These are phyloP conservation scores for Morpho deidamia DNA, from an alignment of 2,888 invertebrate species.

Conservation along the genomic window DNA sequence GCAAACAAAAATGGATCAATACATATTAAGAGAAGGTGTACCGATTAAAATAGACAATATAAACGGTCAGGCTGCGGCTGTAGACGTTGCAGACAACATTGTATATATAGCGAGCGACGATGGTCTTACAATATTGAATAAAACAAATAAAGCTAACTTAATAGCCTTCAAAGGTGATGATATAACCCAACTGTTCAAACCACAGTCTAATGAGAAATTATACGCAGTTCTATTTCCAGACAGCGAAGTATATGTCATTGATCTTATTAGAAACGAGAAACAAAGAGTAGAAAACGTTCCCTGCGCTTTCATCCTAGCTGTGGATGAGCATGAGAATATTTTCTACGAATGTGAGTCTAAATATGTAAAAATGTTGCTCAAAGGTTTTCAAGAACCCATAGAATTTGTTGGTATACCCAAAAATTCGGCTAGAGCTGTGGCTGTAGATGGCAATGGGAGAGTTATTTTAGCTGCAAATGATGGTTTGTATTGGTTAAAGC, in stretches of 20 bases:
- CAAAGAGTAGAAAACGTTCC: slow-evolving; percentile 50
- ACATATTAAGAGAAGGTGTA: slow-evolving; percentile 46
- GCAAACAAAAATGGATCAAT: slow-evolving; percentile 70
- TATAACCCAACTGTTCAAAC: slow-evolving; percentile 61
- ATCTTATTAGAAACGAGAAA: slow-evolving; percentile 53
- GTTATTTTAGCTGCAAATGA: slow-evolving; percentile 60
- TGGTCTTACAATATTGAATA: slow-evolving; percentile 52
- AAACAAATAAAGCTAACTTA: slow-evolving; percentile 47
- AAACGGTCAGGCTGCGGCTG: slow-evolving; percentile 60
- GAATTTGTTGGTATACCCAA: slow-evolving; percentile 63
- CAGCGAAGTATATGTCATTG: slow-evolving; percentile 53
- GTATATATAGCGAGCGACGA: slow-evolving; percentile 61
- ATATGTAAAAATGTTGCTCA: slow-evolving; percentile 60
- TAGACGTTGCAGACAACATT: slow-evolving; percentile 47
- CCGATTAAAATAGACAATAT: slow-evolving; percentile 56
- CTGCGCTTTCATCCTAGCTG: slow-evolving; percentile 62
- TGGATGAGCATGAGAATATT: slow-evolving; percentile 54
- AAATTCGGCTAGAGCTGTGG: slow-evolving; percentile 56
- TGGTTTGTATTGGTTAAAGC: slow-evolving; percentile 54
- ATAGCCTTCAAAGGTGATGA: slow-evolving; percentile 60
- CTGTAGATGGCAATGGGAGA: slow-evolving; percentile 41
- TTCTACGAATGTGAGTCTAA: slow-evolving; percentile 69
- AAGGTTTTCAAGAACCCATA: slow-evolving; percentile 61
- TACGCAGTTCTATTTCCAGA: slow-evolving; percentile 60
- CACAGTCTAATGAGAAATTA: slow-evolving; percentile 42